Percentiles rank a stretch among this genome's conserved stretches.
These are phyloP conservation scores for Tragelaphus scriptus DNA, from an alignment of 2,113 vertebrate species.

Conservation along the genomic window DNA sequence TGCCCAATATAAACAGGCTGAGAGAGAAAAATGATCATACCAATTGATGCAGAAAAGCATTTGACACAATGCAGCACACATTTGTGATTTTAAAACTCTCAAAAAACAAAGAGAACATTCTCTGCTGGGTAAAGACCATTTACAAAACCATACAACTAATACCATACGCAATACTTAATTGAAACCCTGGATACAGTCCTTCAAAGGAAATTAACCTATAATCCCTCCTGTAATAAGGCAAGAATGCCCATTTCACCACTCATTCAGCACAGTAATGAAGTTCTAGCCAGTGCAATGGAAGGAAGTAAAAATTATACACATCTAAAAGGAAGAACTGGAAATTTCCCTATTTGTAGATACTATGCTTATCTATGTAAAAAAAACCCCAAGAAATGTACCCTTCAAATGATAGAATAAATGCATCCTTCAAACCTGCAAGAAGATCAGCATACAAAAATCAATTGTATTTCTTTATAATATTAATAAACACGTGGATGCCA, in stretches of 20 bases:
- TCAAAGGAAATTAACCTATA: background rate
- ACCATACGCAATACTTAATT: background rate
- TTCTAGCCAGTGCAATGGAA: background rate
- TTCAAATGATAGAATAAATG: background rate
- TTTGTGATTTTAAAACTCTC: background rate
- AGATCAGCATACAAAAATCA: background rate
- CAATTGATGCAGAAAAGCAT: background rate
- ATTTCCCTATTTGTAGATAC: background rate
- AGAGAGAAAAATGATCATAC: background rate
- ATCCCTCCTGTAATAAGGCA: background rate
- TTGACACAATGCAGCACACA: background rate
- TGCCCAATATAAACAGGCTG: background rate
- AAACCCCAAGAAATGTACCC: background rate
- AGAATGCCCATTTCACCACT: background rate
- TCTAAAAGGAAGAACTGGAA: background rate
- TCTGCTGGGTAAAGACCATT: background rate
- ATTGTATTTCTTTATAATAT: background rate
- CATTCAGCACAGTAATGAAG: background rate
- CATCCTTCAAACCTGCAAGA: background rate
- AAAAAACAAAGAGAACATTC: background rate
- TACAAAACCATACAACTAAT: background rate
- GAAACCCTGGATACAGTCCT: background rate
- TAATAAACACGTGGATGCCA: background rate
- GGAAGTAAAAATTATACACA: background rate
- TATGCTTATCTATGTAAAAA: background rate